phyloP scores from a whole-genome alignment of 2,797 vertebrate genomes.

The Propithecus deckenii region DNA sequence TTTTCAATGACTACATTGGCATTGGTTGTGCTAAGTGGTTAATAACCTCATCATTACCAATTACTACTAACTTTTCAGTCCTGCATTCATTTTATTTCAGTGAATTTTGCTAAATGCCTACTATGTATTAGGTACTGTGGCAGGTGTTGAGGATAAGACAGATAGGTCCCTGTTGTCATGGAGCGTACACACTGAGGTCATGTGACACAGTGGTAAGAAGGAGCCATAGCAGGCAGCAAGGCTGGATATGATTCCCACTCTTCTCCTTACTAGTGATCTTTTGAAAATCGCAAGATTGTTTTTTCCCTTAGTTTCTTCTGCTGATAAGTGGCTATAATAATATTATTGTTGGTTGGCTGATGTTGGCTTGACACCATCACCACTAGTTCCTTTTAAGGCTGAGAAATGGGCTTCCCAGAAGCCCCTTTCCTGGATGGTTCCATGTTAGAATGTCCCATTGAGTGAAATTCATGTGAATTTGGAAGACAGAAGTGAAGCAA shows the following conservation, averaged over 20 bases:
- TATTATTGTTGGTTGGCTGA: not conserved
- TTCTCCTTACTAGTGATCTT: not conserved
- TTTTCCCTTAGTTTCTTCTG: not conserved
- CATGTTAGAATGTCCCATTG: not conserved
- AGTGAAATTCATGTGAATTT: not conserved
- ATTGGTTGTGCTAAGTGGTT: not conserved
- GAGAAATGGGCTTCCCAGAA: not conserved
- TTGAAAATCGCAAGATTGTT: not conserved
- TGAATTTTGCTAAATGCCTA: not conserved
- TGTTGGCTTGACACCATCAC: not conserved
- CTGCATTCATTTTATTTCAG: not conserved
- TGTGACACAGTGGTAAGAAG: no score
- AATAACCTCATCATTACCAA: not conserved
- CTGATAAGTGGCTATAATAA: not conserved
- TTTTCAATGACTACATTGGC: not conserved
- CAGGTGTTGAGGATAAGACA: not conserved
- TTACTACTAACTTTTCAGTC: not conserved
- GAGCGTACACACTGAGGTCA: not conserved
- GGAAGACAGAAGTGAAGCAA: not conserved
- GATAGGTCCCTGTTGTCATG: not conserved
- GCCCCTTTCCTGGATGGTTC: not conserved
- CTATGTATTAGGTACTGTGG: not conserved
- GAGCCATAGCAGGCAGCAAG: not conserved
- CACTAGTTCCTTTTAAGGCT: not conserved
- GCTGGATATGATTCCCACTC: not conserved